Evolutionary conservation across 2,113 vertebrate genomes (phyloP).

Genomic region (Gobio gobio): DNA sequence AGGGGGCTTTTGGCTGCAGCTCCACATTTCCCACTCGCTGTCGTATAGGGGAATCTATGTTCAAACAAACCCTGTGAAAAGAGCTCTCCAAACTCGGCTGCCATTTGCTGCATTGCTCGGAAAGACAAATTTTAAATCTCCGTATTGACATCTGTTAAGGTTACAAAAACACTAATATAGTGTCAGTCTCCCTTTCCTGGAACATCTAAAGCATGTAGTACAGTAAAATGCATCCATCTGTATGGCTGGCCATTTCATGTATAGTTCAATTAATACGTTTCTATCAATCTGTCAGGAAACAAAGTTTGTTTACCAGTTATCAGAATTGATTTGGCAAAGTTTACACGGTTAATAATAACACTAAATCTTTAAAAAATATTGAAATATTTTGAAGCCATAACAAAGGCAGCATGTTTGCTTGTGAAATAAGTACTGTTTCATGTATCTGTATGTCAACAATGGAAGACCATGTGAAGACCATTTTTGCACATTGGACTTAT

Average conservation of each 20-base stretch:
- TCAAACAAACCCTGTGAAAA: conserved; percentile 31
- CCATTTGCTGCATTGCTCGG: not conserved
- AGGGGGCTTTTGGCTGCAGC: conserved; percentile 23
- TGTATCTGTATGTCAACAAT: not conserved
- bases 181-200: not conserved
- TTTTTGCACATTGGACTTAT: not conserved
- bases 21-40: conserved; percentile 20
- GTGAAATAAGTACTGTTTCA: not conserved
- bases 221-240: not conserved
- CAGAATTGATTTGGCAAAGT: not conserved
- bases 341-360: not conserved
- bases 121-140: not conserved
- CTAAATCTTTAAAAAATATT: not conserved
- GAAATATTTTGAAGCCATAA: not conserved
- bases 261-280: not conserved
- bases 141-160: not conserved
- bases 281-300: not conserved
- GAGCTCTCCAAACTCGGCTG: conserved; percentile 7
- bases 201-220: not conserved
- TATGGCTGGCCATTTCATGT: not conserved
- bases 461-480: not conserved
- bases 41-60: conserved; percentile 27
- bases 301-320: not conserved
- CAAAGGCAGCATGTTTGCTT: not conserved
- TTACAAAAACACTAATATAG: conserved; percentile 9